A percentile compares a stretch with the other conserved stretches of the same genome.
Evolutionary conservation across 2,888 invertebrate genomes (phyloP).

Genomic region (Podotricha telesiphe): DNA sequence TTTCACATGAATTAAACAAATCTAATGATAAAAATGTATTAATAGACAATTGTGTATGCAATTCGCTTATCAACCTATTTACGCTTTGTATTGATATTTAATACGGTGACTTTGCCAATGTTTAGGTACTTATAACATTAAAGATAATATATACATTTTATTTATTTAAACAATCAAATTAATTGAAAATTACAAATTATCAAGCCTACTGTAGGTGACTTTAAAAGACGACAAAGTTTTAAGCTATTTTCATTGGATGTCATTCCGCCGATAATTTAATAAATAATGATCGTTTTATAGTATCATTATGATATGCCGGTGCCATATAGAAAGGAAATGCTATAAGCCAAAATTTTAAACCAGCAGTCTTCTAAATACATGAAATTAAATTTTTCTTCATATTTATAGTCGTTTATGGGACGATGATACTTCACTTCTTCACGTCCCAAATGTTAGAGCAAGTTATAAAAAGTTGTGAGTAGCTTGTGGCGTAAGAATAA

Average conservation of each 20-base stretch:
- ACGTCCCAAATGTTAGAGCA: slow-evolving; percentile 29
- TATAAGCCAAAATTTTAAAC: slow-evolving; percentile 1
- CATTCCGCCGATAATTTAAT: slow-evolving; percentile 47
- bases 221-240: slow-evolving; percentile 36
- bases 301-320: slow-evolving; percentile 51
- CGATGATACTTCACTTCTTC: slow-evolving; percentile 18
- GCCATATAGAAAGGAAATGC: slow-evolving; percentile 49
- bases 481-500: slow-evolving; percentile 55
- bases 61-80: too few relatives aligned
- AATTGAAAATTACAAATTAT: slow-evolving; percentile 29
- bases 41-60: too few relatives aligned
- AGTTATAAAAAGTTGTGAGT: slow-evolving; percentile 59
- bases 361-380: slow-evolving; percentile 1
- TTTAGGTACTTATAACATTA: too few relatives aligned
- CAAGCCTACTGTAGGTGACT: slow-evolving; percentile 15
- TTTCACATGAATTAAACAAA: too few relatives aligned
- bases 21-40: too few relatives aligned
- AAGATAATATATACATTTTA: too few relatives aligned
- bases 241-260: slow-evolving; percentile 42
- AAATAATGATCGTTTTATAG: slow-evolving; percentile 56
- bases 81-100: too few relatives aligned
- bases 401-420: slow-evolving; percentile 26
- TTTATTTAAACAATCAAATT: slow-evolving; percentile 11
- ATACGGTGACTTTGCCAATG: too few relatives aligned
- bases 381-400: slow-evolving; percentile 6